Conservation (phyloP, 1,140 invertebrate species). For the Bombus sibiricus region DNA sequence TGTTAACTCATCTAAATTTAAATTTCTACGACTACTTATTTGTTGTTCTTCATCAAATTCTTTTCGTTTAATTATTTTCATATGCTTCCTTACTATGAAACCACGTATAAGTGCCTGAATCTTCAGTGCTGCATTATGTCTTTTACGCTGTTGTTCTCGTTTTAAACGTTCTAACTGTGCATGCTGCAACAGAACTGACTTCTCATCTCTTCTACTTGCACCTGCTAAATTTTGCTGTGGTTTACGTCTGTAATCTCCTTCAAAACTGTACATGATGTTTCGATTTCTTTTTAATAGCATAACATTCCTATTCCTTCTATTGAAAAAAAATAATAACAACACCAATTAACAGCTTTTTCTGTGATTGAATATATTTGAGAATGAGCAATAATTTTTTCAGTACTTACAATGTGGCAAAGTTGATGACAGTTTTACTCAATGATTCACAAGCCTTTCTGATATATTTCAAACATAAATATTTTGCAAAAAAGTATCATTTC, state of each 20-base stretch:
- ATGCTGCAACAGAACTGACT: slow-evolving; percentile 90
- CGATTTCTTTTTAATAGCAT: slow-evolving; percentile 43
- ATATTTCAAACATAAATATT: slow-evolving; percentile 10
- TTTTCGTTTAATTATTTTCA: slow-evolving; percentile 86
- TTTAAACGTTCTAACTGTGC: slow-evolving; percentile 93
- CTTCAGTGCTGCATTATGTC: slow-evolving; percentile 87
- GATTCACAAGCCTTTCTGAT: slow-evolving; percentile 5
- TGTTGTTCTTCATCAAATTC: slow-evolving; percentile 87
- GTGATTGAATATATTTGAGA: too few species aligned
- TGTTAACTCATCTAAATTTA: slow-evolving; percentile 83
- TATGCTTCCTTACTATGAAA: slow-evolving; percentile 87
- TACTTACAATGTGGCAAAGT: neutral
- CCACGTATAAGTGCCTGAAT: slow-evolving; percentile 92
- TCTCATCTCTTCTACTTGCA: slow-evolving; percentile 89
- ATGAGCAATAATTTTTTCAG: neutral
- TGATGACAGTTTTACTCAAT: neutral
- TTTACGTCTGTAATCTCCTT: slow-evolving; percentile 93
- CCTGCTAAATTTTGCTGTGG: slow-evolving; percentile 96
- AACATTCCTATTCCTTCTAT: slow-evolving; percentile 36
- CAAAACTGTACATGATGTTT: slow-evolving; percentile 90
- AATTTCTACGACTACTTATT: slow-evolving; percentile 78
- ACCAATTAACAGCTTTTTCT: neutral
- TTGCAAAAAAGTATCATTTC: slow-evolving; percentile 8
- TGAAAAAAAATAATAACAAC: neutral
- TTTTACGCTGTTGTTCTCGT: slow-evolving; percentile 89